Evolutionary conservation across 2,888 invertebrate species (phyloP).

Genomic region (Clepsis dumicolana): DNA sequence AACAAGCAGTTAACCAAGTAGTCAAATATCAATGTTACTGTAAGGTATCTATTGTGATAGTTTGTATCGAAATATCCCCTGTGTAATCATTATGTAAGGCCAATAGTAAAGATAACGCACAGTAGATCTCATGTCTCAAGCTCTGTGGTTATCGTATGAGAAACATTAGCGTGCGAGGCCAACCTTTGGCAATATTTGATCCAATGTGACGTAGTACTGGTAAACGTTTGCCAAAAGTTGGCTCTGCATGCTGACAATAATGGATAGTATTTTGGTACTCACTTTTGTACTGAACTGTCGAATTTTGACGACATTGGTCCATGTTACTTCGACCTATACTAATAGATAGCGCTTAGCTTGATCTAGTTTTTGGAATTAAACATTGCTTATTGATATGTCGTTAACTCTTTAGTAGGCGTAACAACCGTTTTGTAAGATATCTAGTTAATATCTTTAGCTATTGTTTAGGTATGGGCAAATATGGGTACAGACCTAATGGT

Average conservation of each 20-base stretch:
- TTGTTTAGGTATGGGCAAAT: slow-evolving; percentile 62
- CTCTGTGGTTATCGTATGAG: slow-evolving; percentile 29
- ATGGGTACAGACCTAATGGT: slow-evolving; percentile 24
- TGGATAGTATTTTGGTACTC: slow-evolving; percentile 82
- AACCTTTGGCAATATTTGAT: slow-evolving; percentile 36
- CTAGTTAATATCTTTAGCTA: slow-evolving; percentile 64
- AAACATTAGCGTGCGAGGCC: slow-evolving; percentile 47
- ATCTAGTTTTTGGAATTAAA: slow-evolving; percentile 60
- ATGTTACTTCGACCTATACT: slow-evolving; percentile 72
- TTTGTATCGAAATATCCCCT: slow-evolving; percentile 50
- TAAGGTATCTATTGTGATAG: slow-evolving; percentile 56
- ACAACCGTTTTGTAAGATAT: slow-evolving; percentile 71
- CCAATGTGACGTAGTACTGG: slow-evolving; percentile 18
- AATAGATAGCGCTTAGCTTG: slow-evolving; percentile 76
- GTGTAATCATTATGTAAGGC: slow-evolving; percentile 51
- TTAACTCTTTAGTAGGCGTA: slow-evolving; percentile 59
- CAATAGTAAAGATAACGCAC: slow-evolving; percentile 46
- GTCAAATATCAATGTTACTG: slow-evolving; percentile 51
- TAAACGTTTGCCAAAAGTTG: slow-evolving; percentile 45
- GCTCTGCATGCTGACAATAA: slow-evolving; percentile 50
- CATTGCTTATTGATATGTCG: slow-evolving; percentile 66
- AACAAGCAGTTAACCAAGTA: slow-evolving; percentile 46
- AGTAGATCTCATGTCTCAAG: slow-evolving; percentile 29
- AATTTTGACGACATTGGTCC: slow-evolving; percentile 73
- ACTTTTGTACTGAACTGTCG: slow-evolving; percentile 79